Evolutionary conservation across 2,888 invertebrate genomes (phyloP).

Genomic region (Dryococelus australis): DNA sequence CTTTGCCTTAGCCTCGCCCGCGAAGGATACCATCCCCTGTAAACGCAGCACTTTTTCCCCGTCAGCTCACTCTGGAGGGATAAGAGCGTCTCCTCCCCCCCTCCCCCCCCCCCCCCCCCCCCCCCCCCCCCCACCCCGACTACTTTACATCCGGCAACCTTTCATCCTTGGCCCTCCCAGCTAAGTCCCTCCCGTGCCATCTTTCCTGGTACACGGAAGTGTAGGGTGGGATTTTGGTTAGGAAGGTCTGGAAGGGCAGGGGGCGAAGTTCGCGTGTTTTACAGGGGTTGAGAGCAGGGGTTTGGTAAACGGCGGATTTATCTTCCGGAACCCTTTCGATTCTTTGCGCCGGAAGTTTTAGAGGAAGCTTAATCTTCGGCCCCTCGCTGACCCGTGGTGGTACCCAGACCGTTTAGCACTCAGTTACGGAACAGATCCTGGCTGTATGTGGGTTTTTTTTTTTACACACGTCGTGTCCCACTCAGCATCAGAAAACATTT

Average conservation of each 20-base stretch:
- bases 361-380: background rate
- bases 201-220: background rate
- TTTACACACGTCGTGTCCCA: background rate
- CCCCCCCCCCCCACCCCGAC: background rate
- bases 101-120: too few relatives aligned
- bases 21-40: too few relatives aligned
- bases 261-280: background rate
- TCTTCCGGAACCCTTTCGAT: constrained; percentile 7
- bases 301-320: background rate
- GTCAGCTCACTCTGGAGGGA: background rate
- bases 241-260: background rate
- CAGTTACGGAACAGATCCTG: background rate
- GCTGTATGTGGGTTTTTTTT: background rate
- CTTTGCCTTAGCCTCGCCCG: too few relatives aligned
- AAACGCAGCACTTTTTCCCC: background rate
- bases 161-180: background rate
- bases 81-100: background rate
- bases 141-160: background rate
- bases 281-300: background rate
- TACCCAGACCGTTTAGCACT: background rate
- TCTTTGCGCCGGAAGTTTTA: background rate
- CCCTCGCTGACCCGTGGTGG: background rate
- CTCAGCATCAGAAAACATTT: too few relatives aligned
- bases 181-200: background rate
- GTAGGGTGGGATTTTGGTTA: background rate